Percentiles rank a stretch among this genome's conserved stretches.
phyloP scores from a whole-genome alignment of 2,797 vertebrate genomes.

The Borostomias antarcticus region DNA sequence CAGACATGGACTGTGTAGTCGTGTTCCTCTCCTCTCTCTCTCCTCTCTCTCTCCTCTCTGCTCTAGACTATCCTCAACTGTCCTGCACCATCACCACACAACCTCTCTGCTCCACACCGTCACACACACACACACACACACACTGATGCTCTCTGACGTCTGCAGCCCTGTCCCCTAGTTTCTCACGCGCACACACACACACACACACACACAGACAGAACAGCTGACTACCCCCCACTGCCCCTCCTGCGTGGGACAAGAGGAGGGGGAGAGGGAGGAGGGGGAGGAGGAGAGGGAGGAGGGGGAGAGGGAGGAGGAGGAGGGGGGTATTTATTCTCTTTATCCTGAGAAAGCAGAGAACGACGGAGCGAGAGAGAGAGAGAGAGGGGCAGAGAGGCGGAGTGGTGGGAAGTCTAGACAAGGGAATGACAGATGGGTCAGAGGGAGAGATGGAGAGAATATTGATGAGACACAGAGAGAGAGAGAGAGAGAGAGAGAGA shows the following conservation, averaged over 20 bases:
- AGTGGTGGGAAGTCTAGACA: too few species aligned
- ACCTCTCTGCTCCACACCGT: constrained; percentile 29
- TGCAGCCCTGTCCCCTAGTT: constrained; percentile 56
- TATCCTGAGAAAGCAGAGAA: too few species aligned
- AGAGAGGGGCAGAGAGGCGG: neutral
- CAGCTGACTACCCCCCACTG: constrained; percentile 63
- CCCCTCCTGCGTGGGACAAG: too few species aligned
- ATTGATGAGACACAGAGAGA: constrained; percentile 18
- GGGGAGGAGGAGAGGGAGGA: constrained; percentile 61
- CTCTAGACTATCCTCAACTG: too few species aligned
- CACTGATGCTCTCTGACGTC: constrained; percentile 31
- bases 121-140: constrained; percentile 31
- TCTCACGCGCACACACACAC: constrained; percentile 48
- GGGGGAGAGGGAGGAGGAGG: constrained; percentile 7
- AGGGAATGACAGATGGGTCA: constrained; percentile 67
- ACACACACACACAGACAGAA: constrained; percentile 38
- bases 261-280: constrained; percentile 31
- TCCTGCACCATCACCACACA: too few species aligned
- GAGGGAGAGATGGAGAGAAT: constrained; percentile 27
- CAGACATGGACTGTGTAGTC: constrained; percentile 60
- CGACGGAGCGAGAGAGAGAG: neutral
- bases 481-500: constrained; percentile 57
- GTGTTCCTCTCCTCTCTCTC: constrained; percentile 6
- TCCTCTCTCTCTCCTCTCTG: too few species aligned
- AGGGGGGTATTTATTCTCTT: too few species aligned